Percentiles rank a stretch among this genome's conserved stretches.
phyloP scores from a whole-genome alignment of 2,797 vertebrate genomes.

The Syngnathus acus region DNA sequence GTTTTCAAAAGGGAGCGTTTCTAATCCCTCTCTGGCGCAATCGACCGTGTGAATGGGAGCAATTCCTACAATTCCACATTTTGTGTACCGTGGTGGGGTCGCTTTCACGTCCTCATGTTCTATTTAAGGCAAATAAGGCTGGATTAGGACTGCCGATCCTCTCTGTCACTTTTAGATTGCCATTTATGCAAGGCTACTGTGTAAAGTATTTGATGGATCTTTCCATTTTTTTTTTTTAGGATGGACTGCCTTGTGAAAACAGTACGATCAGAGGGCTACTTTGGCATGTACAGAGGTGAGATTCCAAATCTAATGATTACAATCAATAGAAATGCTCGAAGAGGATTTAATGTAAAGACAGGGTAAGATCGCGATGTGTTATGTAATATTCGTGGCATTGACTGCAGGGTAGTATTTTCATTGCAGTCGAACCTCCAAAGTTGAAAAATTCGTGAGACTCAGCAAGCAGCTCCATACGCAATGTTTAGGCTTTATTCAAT shows the following conservation, averaged over 20 bases:
- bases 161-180: neutral
- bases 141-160: too few species aligned
- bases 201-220: neutral
- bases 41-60: neutral
- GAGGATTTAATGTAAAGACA: slow-evolving; percentile 13
- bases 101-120: neutral
- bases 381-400: slow-evolving; percentile 6
- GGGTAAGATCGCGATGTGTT: slow-evolving; percentile 17
- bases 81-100: neutral
- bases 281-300: slow-evolving; percentile 89
- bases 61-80: neutral
- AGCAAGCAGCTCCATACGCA: neutral
- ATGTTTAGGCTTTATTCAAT: too few species aligned
- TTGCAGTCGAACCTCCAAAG: slow-evolving; percentile 2
- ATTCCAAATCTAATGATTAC: slow-evolving; percentile 17
- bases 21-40: neutral
- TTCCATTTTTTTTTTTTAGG: slow-evolving; percentile 46
- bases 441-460: neutral
- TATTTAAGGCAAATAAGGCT: neutral
- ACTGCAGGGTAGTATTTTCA: slow-evolving; percentile 3
- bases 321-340: neutral
- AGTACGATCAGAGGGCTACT: slow-evolving; percentile 77
- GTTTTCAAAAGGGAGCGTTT: neutral
- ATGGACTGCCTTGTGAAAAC: slow-evolving; percentile 83
- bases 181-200: neutral